Percentiles rank a stretch among this genome's conserved stretches.
phyloP scores from a whole-genome alignment of 2,113 vertebrate species.

The Mesocricetus auratus region DNA sequence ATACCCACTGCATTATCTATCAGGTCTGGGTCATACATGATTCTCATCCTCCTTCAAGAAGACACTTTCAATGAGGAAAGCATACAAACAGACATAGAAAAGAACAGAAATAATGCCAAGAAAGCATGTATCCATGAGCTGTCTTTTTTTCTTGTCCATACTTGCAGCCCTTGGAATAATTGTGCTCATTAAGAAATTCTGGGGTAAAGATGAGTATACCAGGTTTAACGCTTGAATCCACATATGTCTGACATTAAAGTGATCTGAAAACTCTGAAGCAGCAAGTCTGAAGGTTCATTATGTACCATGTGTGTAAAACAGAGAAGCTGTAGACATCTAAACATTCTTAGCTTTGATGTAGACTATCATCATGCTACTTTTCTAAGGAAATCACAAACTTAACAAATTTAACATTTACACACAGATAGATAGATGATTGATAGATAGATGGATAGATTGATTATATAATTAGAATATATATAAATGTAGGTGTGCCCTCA shows the following conservation, averaged over 20 bases:
- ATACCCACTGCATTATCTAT: not conserved
- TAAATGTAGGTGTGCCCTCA: rapidly evolving
- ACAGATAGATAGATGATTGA: too few relatives aligned
- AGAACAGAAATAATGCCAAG: not conserved
- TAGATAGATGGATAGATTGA: not conserved
- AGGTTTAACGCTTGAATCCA: not conserved
- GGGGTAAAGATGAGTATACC: not conserved
- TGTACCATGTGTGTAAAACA: not conserved
- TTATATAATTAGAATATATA: too few relatives aligned
- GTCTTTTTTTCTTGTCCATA: not conserved
- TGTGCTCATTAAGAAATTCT: not conserved
- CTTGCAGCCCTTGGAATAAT: not conserved
- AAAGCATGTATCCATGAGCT: not conserved
- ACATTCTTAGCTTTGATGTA: not conserved
- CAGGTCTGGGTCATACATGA: not conserved
- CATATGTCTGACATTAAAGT: not conserved
- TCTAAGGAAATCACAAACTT: not conserved
- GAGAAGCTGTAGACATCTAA: not conserved
- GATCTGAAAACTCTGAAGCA: not conserved
- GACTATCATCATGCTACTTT: not conserved
- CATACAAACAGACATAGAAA: not conserved
- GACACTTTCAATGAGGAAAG: not conserved
- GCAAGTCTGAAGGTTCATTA: not conserved
- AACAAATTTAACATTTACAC: not conserved
- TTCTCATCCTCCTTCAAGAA: not conserved